Evolutionary conservation across 2,888 invertebrate species (phyloP).

Genomic region (Pogonocherus hispidulus): DNA sequence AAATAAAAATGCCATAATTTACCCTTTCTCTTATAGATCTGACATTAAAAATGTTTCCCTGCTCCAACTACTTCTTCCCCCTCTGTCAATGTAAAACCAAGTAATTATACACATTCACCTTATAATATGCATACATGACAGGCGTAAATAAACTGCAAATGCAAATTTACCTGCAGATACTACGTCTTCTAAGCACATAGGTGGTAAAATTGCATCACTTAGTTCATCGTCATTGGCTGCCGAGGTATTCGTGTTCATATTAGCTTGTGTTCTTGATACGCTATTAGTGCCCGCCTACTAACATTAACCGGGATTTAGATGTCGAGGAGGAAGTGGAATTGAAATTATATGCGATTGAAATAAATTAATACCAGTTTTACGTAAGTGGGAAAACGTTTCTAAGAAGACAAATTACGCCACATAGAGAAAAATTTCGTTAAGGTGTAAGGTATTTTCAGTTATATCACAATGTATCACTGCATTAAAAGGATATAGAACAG

Average conservation of each 20-base stretch:
- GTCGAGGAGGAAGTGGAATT: conserved; percentile 6
- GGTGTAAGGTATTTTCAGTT: no score
- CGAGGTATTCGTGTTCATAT: neutral
- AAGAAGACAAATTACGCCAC: no score
- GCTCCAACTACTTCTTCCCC: neutral
- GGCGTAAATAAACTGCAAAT: neutral
- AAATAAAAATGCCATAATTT: no score
- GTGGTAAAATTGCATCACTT: conserved; percentile 4
- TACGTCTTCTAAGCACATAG: conserved; percentile 2
- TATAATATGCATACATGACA: neutral
- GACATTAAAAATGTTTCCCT: neutral
- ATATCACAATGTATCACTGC: no score
- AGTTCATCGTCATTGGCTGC: conserved; percentile 1
- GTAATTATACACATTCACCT: neutral
- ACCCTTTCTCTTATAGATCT: no score
- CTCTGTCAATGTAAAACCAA: neutral
- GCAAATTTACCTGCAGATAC: neutral
- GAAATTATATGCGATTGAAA: neutral
- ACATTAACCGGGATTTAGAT: conserved; percentile 2
- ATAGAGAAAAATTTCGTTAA: no score
- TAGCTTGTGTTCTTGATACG: neutral
- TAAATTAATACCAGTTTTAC: neutral
- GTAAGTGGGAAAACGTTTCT: neutral
- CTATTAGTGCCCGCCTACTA: conserved; percentile 4
- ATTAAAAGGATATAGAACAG: no score